Evolutionary conservation across 2,888 invertebrate genomes (phyloP), one percentile per base, ranked within the genome.

Genomic region (Apodemia duryi): DNA sequence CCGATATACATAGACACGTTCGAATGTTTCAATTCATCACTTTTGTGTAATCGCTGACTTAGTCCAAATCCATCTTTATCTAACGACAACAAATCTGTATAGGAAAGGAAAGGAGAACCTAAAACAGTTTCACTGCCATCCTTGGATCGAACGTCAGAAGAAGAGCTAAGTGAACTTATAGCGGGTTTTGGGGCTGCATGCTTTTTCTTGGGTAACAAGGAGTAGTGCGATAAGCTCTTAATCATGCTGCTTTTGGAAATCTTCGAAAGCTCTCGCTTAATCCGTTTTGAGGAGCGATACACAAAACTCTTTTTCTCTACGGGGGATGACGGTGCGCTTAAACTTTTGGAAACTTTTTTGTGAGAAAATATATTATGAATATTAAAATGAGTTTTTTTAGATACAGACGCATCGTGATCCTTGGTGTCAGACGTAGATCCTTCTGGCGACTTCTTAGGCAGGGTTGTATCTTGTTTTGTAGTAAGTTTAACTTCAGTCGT

Each of bases 81-180:
- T 67, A 91, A 77, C 67, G 78, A 83, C 51, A 90, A 74, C 62
- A 92, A 76, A 72, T 92, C 91, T 29, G 82, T 85, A 68, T 87
- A 91, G 10, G 93, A 92, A 35, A 92, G 78, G 73, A 93, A 93
- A 3, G 92, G 91, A 66, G 92, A 90, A 21, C 93, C 93, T 70
- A 93, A 77, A 1, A 93, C 93, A 1, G 93, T 93, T 10, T 89
- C 89, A 76, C 92, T 85, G 43, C 87, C 84, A 62, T 80, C 82
- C 74, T 85, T 88, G 1, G 86, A 87, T 54, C 79, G 78, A n/a
- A 89, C 81, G 69, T 91, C 88, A 13, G 85, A 85, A 63, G 82
- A 78, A 11, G 89, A 90, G 62, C 85, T 83, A 9, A 88, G 87
- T 67, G 88, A 84, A 68, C 88, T 89, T 62, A 86, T 75, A 63